Evolutionary conservation across 2,113 vertebrate genomes (phyloP).

Genomic region (Charadrius vociferus): DNA sequence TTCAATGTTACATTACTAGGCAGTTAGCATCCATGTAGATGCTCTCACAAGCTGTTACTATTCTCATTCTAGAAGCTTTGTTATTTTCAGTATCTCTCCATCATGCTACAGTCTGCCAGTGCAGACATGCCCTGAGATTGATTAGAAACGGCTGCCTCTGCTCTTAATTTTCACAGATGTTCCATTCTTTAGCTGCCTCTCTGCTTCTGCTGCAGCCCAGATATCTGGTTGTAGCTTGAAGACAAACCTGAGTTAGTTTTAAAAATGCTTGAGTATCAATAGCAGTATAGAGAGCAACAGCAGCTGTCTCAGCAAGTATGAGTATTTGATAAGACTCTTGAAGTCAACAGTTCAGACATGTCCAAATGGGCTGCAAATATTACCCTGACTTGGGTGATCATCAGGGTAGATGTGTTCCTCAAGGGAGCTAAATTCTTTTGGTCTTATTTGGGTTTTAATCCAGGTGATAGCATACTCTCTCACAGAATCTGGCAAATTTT

Average conservation of each 20-base stretch:
- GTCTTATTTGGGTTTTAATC: neutral
- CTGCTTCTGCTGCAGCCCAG: neutral
- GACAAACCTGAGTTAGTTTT: neutral
- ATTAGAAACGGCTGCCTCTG: neutral
- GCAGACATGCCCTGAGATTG: neutral
- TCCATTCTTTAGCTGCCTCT: neutral
- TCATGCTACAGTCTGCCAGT: neutral
- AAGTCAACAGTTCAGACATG: neutral
- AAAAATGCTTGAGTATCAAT: neutral
- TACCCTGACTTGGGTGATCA: neutral
- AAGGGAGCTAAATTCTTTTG: neutral
- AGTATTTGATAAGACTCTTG: fast-evolving
- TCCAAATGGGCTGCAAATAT: neutral
- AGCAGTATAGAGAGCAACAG: neutral
- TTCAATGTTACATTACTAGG: neutral
- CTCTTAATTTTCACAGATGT: slow-evolving; percentile 23
- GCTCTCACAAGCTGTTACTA: neutral
- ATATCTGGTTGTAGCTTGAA: neutral
- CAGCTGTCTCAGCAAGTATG: neutral
- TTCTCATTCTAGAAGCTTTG: neutral
- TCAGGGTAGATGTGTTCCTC: neutral
- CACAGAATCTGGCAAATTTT: neutral
- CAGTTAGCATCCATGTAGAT: neutral
- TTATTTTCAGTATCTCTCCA: neutral
- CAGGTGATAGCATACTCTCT: neutral